Base-by-base conservation (phyloP, 2,113 vertebrate genomes). In the Mesitornis unicolor region DNA sequence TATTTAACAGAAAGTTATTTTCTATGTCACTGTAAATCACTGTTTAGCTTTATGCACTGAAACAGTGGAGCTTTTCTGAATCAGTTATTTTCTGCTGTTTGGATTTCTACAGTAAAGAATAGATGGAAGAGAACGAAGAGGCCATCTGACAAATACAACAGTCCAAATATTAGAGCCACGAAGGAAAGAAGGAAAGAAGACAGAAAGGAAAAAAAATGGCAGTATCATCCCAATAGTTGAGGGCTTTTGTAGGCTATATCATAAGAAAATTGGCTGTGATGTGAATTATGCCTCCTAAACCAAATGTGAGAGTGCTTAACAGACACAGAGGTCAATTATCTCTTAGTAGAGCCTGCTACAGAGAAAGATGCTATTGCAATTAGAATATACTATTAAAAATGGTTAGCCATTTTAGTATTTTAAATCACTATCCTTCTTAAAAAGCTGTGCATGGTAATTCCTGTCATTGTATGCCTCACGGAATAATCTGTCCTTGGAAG, bases 261-360 rank as follows among this genome's bases (percentile, higher is more conserved):
- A 92, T 65, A 91, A 88, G 69, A 84, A 97, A 97, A 97, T 95
- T 96, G 82, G 76, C 84, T 90, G 69, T 61, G 90, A 93, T 93
- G 80, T 96, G 96, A 97, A 95, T 95, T 96, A 95, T 91, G 89
- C 61, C 91, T 96, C 91, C 95, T 81, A 92, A 96, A 84, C 76
- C 95, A 97, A 96, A 96, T 89, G 82, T 88, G 80, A 95, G 83
- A 91, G 94, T 74, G 89, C 82, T 97, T 94, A 96, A 96, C 82
- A 88, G 87, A 94, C 6, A 1, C 87, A 96, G 95, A 97, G 97
- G 96, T 97, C 96, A 97, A 97, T 97, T 97, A 97, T 97, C 87
- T 96, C 90, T 94, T 93, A 93, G 92, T 56, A 96, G 78, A 90
- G 84, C 79, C 87, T 90, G 95, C 77, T 93, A 78, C 65, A 94